phyloP scores from a whole-genome alignment of 2,113 vertebrate species.

The Mirounga angustirostris region DNA sequence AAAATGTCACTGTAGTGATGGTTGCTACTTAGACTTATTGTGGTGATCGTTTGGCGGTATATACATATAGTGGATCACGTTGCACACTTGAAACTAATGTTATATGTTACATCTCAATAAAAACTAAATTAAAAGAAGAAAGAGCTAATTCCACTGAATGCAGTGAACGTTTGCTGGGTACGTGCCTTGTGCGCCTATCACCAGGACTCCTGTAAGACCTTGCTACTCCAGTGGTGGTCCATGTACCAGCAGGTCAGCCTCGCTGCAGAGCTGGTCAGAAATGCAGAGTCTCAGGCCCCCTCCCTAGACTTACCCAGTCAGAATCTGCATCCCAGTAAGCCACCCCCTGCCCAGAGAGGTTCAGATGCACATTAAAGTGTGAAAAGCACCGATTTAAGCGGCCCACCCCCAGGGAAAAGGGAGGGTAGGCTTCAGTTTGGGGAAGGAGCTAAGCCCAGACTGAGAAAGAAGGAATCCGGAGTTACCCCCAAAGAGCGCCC shows the following conservation, averaged over 20 bases:
- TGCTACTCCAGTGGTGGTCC: background rate
- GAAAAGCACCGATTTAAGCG: background rate
- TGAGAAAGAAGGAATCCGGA: background rate
- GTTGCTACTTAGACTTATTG: background rate
- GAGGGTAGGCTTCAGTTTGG: background rate
- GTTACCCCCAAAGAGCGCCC: background rate
- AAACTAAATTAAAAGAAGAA: background rate
- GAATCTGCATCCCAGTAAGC: background rate
- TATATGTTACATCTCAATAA: background rate
- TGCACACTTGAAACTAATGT: background rate
- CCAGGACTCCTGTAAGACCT: background rate
- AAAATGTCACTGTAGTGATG: background rate
- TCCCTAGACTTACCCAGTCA: background rate
- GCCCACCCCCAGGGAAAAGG: background rate
- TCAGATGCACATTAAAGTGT: background rate
- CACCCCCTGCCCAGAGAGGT: accelerated
- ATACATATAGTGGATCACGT: background rate
- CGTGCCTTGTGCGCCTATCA: background rate
- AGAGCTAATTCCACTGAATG: background rate
- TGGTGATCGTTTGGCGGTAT: background rate
- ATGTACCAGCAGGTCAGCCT: background rate
- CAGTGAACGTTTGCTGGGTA: background rate
- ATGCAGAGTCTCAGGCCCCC: background rate
- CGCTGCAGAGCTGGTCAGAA: background rate
- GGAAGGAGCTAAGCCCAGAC: background rate